Percentiles rank a stretch among this genome's conserved stretches.
Evolutionary conservation across 2,888 invertebrate genomes (phyloP).

Genomic region (Stegophylla sp.): DNA sequence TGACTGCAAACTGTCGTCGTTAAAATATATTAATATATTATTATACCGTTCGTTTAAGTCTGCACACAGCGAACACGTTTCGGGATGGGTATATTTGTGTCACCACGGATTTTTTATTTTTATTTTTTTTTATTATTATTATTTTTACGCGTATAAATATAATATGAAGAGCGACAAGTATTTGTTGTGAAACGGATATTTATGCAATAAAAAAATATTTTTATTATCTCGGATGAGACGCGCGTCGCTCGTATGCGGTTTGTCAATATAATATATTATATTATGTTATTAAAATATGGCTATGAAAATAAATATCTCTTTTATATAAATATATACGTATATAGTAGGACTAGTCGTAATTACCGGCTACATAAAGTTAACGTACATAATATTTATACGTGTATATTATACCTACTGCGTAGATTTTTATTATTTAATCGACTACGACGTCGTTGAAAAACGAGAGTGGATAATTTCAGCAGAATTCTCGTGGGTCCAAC

Average conservation of each 20-base stretch:
- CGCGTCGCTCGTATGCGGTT: not conserved
- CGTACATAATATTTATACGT: too few species aligned
- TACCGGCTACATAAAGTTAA: too few species aligned
- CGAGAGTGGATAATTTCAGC: not conserved
- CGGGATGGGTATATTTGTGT: not conserved
- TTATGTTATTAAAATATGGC: constrained; percentile 10
- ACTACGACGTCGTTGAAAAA: not conserved
- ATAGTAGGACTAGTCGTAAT: too few species aligned
- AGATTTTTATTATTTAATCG: too few species aligned
- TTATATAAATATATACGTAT: not conserved
- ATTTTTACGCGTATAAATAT: not conserved
- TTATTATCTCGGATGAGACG: constrained; percentile 29
- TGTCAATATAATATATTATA: constrained; percentile 4
- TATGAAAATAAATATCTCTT: constrained; percentile 20
- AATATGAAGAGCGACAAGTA: not conserved
- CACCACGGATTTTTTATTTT: not conserved
- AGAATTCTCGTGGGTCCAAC: too few species aligned
- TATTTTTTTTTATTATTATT: too few species aligned
- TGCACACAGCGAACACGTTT: constrained; percentile 36
- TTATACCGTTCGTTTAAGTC: not conserved
- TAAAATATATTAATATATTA: too few species aligned
- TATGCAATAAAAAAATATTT: constrained; percentile 19
- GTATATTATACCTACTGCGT: too few species aligned
- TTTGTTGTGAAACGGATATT: constrained; percentile 40
- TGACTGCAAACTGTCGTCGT: not conserved